Base-by-base conservation (phyloP, 2,888 invertebrate species). In the Luperina nickerlii region DNA sequence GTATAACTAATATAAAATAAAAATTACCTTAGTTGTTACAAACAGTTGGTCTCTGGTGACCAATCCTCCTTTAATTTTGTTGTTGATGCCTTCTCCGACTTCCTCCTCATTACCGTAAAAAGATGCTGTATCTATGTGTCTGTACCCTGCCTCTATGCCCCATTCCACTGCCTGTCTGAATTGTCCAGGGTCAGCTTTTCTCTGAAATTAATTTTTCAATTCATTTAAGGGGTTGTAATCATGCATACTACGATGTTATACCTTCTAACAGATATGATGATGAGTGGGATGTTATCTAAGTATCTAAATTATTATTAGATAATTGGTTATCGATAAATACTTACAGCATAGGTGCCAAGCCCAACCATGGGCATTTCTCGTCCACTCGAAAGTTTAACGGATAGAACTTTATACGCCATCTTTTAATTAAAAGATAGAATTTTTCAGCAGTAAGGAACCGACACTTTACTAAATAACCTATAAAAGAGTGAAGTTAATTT, bases 331-430 rank as follows among this genome's bases (percentile, higher is more conserved):
- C 18, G 27, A 0, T 27, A 54, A 15, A 42, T 85, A 94, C 94
- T 94, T 92, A 97, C 96, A 77, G 96, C 94, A 85, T 96, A 98
- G 0, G 98, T 98, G n/a, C 98, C 98, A 54, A 98, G 94, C 1
- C 98, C 98, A 80, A 98, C 89, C 54, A 97, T 91, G 0, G 98
- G 98, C 94, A 98, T 97, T 89, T 97, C 94, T 76, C 89, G 89
- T 18, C 98, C 98, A 95, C 97, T 97, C 1, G 90, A 90, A 57
- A 96, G 92, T 96, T 97, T 91, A 96, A 95, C 90, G 94, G 95
- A 73, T 92, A 92, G 87, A 91, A 92, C 89, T 90, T 92, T 92
- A 90, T 42, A 93, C 82, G 86, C 90, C 95, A 96, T 96, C 20
- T 73, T 76, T 48, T 1, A 1, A 20, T 0, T 4, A 45, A n/a